A percentile compares a stretch with the other conserved stretches of the same genome.
Evolutionary conservation across 2,113 vertebrate species (phyloP).

Genomic region (Heterocephalus glaber): DNA sequence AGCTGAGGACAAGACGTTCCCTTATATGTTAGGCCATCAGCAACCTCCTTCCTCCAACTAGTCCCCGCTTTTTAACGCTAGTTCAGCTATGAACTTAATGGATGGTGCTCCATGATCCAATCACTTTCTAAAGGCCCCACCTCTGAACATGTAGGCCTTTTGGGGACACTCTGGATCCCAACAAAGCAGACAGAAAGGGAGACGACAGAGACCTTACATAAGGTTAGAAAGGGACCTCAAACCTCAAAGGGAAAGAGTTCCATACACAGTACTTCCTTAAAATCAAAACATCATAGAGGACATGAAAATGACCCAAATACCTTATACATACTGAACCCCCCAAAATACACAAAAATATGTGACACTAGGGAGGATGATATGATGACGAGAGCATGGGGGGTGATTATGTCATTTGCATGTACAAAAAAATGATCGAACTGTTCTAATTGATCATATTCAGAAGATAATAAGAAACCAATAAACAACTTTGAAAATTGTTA

Average conservation of each 20-base stretch:
- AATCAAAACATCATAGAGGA: background rate
- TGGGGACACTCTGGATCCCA: background rate
- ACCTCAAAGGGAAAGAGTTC: background rate
- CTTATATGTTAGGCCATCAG: background rate
- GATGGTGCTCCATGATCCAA: no score
- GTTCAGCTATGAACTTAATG: background rate
- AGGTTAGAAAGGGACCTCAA: background rate
- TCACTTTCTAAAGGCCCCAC: background rate
- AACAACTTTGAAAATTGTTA: background rate
- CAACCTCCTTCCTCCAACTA: background rate
- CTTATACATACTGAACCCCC: background rate
- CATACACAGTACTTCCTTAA: background rate
- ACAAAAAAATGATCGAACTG: background rate
- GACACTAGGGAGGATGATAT: background rate
- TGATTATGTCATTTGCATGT: background rate
- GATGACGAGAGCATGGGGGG: no score
- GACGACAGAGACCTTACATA: background rate
- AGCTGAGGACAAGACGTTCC: background rate
- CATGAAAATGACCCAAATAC: background rate
- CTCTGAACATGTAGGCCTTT: background rate
- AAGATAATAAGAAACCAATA: background rate
- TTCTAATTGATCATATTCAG: background rate
- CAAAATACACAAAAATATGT: background rate
- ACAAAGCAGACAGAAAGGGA: background rate
- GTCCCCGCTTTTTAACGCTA: background rate